Percentiles rank a stretch among this genome's conserved stretches.
Evolutionary conservation across 2,888 invertebrate species (phyloP).

Genomic region (Eremobia ochroleuca): DNA sequence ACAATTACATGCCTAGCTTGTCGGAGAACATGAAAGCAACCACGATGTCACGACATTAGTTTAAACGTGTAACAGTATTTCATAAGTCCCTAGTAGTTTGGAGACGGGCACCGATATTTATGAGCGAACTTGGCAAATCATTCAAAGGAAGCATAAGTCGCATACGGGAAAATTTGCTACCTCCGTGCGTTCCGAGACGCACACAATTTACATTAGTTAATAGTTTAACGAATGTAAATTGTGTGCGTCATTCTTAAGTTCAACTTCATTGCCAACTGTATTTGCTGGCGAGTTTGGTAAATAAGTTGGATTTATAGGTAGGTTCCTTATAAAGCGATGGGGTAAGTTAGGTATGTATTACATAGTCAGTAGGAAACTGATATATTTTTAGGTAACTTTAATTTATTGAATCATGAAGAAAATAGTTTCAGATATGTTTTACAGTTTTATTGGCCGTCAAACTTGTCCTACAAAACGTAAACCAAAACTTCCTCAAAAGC

Average conservation of each 20-base stretch:
- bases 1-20: slow-evolving; percentile 27
- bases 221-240: no score
- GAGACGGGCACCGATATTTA: slow-evolving; percentile 39
- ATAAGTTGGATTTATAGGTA: slow-evolving; percentile 38
- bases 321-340: not conserved
- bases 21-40: slow-evolving; percentile 27
- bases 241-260: no score
- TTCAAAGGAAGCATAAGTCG: slow-evolving; percentile 70
- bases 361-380: not conserved
- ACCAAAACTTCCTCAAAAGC: not conserved
- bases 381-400: not conserved
- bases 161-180: slow-evolving; percentile 72
- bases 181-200: slow-evolving; percentile 67
- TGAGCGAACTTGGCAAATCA: slow-evolving; percentile 67
- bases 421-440: not conserved
- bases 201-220: slow-evolving; percentile 73
- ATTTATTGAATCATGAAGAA: not conserved
- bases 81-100: slow-evolving; percentile 41
- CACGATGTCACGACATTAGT: slow-evolving; percentile 41
- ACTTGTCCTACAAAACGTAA: not conserved
- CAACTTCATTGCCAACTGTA: no score
- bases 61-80: slow-evolving; percentile 49
- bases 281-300: slow-evolving; percentile 46
- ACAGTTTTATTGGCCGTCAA: not conserved
- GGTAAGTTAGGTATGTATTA: not conserved